A percentile compares a stretch with the other conserved stretches of the same genome.
Conservation (phyloP, 2,113 vertebrate genomes). For the Caloenas nicobarica region DNA sequence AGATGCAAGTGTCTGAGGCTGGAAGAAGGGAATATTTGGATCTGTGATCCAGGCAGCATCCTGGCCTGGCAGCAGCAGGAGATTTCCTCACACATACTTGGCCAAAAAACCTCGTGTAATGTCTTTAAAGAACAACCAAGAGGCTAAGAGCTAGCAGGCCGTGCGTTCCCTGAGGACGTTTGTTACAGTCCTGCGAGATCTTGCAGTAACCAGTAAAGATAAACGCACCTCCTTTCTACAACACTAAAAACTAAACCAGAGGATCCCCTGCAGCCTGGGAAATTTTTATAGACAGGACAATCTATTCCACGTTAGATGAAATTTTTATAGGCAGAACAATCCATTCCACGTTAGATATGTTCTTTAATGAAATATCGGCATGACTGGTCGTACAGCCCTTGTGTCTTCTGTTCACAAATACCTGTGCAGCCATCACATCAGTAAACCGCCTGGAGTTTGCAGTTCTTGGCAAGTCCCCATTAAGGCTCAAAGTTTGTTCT, state of each 20-base stretch:
- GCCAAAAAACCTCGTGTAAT: slow-evolving; percentile 22
- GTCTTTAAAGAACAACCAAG: slow-evolving; percentile 27
- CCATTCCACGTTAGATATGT: accelerated
- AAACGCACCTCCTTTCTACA: background rate
- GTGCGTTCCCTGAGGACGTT: background rate
- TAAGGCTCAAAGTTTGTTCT: background rate
- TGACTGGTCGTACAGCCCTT: accelerated
- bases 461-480: background rate
- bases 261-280: background rate
- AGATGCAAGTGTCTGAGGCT: background rate
- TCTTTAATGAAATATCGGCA: background rate
- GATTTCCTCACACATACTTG: slow-evolving; percentile 53
- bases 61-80: slow-evolving; percentile 48
- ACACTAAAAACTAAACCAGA: background rate
- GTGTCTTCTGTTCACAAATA: background rate
- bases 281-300: background rate
- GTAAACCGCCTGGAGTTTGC: background rate
- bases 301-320: background rate
- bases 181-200: background rate
- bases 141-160: background rate
- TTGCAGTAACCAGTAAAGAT: background rate
- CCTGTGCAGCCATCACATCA: background rate
- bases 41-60: background rate
- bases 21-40: background rate
- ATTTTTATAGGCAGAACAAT: background rate